Conservation (phyloP, 2,113 vertebrate genomes). For the Gnathonemus echidnorhynchus region DNA sequence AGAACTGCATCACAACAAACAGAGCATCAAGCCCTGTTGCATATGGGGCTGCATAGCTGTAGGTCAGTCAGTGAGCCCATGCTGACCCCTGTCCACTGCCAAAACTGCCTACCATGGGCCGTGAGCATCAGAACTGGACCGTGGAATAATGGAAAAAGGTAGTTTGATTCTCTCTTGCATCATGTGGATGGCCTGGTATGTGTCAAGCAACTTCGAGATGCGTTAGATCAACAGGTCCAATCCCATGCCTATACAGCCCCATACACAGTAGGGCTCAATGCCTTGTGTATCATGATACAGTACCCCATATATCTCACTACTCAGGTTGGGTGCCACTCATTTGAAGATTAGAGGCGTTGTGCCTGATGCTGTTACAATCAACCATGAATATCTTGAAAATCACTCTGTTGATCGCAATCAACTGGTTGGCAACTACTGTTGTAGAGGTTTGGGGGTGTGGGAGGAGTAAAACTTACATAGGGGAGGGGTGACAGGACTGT, state of each 20-base stretch:
- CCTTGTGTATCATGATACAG: background rate
- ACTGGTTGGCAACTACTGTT: background rate
- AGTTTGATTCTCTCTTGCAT: background rate
- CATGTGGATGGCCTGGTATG: background rate
- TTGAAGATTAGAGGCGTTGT: background rate
- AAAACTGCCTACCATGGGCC: no score
- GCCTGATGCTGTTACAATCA: background rate
- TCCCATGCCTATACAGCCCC: background rate
- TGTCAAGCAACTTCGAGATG: background rate
- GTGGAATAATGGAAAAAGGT: no score
- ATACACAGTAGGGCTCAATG: background rate
- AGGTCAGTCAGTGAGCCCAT: no score
- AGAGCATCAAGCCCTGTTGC: no score
- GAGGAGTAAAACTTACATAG: background rate
- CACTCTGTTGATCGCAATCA: background rate
- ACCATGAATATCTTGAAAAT: background rate
- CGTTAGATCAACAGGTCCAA: background rate
- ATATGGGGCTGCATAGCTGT: no score
- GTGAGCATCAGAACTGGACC: no score
- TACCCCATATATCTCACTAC: no score
- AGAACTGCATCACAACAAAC: no score
- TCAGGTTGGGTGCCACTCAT: no score
- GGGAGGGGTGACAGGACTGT: background rate
- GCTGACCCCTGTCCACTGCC: no score
- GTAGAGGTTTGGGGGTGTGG: background rate